These are phyloP conservation scores for Leptopilina myrica DNA, from an alignment of 2,888 invertebrate genomes.

Conservation along the genomic window DNA sequence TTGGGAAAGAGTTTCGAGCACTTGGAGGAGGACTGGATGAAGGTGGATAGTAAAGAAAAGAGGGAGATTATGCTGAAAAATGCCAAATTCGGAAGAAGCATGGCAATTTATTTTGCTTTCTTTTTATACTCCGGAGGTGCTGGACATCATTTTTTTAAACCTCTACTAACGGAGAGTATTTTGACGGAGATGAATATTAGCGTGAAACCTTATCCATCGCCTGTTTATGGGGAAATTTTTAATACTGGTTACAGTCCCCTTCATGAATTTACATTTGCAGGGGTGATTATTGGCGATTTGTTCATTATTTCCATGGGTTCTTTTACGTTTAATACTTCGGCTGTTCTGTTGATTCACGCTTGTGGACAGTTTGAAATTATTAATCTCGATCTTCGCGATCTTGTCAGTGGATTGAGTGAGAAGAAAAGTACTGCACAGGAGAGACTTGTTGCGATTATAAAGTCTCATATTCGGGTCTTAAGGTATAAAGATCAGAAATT, in stretches of 20 bases:
- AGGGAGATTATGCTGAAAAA: constrained; percentile 59
- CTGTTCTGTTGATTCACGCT: constrained; percentile 44
- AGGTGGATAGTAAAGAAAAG: constrained; percentile 47
- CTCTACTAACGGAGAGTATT: background rate
- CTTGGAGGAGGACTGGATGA: constrained; percentile 62
- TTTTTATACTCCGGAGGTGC: constrained; percentile 56
- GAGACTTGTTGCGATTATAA: constrained; percentile 40
- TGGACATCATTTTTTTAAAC: background rate
- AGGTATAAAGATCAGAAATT: constrained; percentile 1
- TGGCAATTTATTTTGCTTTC: constrained; percentile 53
- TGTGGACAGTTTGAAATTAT: constrained; percentile 46
- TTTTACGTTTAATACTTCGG: constrained; percentile 45
- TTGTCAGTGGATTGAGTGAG: constrained; percentile 32
- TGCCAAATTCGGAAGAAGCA: constrained; percentile 58
- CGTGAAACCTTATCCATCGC: constrained; percentile 39
- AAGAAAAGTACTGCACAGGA: constrained; percentile 28
- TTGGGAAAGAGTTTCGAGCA: constrained; percentile 59
- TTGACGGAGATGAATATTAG: constrained; percentile 30
- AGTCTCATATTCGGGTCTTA: constrained; percentile 39
- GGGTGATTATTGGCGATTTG: constrained; percentile 41
- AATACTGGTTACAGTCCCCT: constrained; percentile 36
- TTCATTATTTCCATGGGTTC: constrained; percentile 46
- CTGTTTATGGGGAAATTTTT: constrained; percentile 18
- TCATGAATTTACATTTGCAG: constrained; percentile 43
- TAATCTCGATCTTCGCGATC: constrained; percentile 41